A percentile compares a stretch with the other conserved stretches of the same genome.
These are phyloP conservation scores for Metopolophium dirhodum DNA, from an alignment of 1,140 invertebrate species.

Conservation along the genomic window DNA sequence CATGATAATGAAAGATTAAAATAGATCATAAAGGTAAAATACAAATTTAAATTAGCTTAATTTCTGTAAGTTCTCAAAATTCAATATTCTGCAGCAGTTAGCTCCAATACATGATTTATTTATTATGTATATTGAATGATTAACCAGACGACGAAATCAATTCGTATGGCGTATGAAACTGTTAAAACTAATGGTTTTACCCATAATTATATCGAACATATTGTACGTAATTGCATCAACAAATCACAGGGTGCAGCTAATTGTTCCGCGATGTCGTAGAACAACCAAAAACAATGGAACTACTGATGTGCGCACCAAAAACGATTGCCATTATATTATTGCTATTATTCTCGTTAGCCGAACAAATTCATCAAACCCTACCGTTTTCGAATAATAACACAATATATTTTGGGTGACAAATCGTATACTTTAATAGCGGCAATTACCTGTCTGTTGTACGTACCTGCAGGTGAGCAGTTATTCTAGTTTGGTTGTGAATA, in stretches of 20 bases:
- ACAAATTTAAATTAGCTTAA: background rate
- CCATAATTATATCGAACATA: background rate
- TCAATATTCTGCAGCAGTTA: background rate
- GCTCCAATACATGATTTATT: background rate
- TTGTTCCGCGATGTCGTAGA: background rate
- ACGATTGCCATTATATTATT: background rate
- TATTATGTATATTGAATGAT: background rate
- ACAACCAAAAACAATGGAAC: slow-evolving; percentile 8
- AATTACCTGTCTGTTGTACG: background rate
- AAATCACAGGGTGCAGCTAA: slow-evolving; percentile 24
- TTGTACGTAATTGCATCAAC: background rate
- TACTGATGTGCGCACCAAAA: background rate
- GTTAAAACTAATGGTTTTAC: background rate
- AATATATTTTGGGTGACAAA: background rate
- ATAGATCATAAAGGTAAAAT: background rate
- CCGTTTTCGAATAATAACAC: background rate
- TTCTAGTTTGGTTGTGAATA: background rate
- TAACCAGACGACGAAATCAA: background rate
- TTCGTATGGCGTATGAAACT: background rate
- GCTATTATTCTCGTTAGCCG: background rate
- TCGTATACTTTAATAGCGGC: background rate
- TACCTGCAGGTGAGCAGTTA: background rate
- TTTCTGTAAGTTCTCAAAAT: background rate
- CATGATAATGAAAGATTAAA: too few relatives aligned
- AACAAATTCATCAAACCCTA: background rate